Base-by-base conservation (phyloP, 2,113 vertebrate genomes). In the Chaetodon auriga region DNA sequence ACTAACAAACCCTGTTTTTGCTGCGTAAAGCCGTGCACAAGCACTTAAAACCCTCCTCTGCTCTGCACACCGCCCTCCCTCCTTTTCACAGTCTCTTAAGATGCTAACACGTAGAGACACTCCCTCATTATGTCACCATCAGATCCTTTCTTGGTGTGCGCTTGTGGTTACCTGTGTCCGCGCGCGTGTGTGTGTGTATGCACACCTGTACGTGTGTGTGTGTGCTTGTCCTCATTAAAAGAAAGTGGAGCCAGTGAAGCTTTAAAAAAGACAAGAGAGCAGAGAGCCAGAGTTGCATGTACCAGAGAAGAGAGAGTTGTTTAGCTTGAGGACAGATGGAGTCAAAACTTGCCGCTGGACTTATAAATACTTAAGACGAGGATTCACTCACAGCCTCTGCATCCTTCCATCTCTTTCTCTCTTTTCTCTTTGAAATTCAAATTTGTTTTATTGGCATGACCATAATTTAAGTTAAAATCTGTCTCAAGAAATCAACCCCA, bases 161-260 rank as follows among this genome's bases (percentile, higher is more conserved):
- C 74, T 75, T 49, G 61, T 30, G 64, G 57, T 66, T 81, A 78
- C 61, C 83, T 84, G 72, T 53, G 69, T 51, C 5, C 1, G n/a
- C 64, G 53, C 35, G 49, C 30, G 53, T 23, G 35, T 36, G 61
- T 25, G 65, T 38, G 58, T 49, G 69, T 45, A 19, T 7, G 7
- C 55, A 57, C 54, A 25, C n/a, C 12, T 21, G 74, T 64, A 63
- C 51, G 41, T 41, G 68, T 18, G 66, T 36, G 49, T 65, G 76
- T 54, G 75, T 60, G 58, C 58, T 9, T 68, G 65, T 58, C 60
- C 43, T 80, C 54, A 61, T 78, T 81, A 62, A 84, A 78, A 54
- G 12, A 66, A 75, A 82, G 70, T 83, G 65, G 45, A 86, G 65
- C 35, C 54, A 68, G 69, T 53, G 75, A 75, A 84, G 83, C 80